These are phyloP conservation scores for Aphaenogaster floridana DNA, from an alignment of 1,140 invertebrate genomes.

Conservation along the genomic window DNA sequence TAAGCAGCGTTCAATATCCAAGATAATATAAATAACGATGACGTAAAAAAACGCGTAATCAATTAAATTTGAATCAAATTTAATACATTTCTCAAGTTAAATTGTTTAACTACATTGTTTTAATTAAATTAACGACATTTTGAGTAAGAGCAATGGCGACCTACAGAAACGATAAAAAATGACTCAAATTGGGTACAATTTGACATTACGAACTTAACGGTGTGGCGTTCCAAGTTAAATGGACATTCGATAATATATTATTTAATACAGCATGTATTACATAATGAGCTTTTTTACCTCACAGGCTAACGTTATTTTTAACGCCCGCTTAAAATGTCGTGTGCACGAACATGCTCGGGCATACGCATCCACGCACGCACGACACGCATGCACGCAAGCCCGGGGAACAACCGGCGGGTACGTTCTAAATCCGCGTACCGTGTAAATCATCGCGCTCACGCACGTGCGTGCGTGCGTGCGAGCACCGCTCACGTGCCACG, in stretches of 20 bases:
- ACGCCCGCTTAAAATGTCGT: slow-evolving; percentile 30
- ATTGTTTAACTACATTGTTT: too few species aligned
- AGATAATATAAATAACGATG: too few species aligned
- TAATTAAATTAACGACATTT: too few species aligned
- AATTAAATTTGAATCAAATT: too few species aligned
- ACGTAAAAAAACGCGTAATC: too few species aligned
- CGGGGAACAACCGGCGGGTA: slow-evolving; percentile 11
- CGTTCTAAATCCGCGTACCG: slow-evolving; percentile 59
- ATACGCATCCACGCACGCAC: background rate
- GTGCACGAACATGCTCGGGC: background rate
- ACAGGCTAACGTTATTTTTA: slow-evolving; percentile 26
- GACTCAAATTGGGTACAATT: too few species aligned
- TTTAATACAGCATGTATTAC: background rate
- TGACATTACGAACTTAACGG: too few species aligned
- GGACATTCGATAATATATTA: background rate
- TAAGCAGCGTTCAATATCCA: too few species aligned
- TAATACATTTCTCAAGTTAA: too few species aligned
- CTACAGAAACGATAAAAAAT: too few species aligned
- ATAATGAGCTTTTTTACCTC: slow-evolving; percentile 33
- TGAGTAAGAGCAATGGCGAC: too few species aligned
- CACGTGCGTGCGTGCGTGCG: slow-evolving; percentile 47
- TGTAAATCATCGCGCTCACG: slow-evolving; percentile 58
- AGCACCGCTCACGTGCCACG: slow-evolving; percentile 54
- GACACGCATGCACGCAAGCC: slow-evolving; percentile 1
- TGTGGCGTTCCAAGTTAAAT: background rate